Conservation (phyloP, 2,113 vertebrate species). For the Pseudorectes ferrugineus region DNA sequence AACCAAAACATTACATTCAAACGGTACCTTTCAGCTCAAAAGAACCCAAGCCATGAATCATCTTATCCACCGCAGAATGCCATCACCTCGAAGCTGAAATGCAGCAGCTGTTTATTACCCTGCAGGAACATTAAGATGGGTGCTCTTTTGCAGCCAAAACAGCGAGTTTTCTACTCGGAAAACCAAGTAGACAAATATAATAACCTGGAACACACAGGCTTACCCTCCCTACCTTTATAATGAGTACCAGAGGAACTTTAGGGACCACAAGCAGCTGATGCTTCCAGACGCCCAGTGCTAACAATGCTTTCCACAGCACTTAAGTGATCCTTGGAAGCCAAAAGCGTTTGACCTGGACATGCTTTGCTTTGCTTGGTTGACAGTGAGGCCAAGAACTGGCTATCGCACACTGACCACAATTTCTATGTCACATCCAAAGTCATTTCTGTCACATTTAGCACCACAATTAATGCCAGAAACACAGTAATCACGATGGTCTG, state of each 20-base stretch:
- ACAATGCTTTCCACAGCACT: slow-evolving; percentile 18
- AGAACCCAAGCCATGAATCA: slow-evolving; percentile 24
- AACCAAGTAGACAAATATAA: not conserved
- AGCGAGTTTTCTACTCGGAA: not conserved
- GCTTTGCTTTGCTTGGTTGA: slow-evolving; percentile 46
- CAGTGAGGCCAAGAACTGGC: slow-evolving; percentile 17
- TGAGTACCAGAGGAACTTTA: slow-evolving; percentile 35
- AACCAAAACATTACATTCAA: slow-evolving; percentile 7
- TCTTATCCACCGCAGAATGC: not conserved
- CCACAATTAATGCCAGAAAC: not conserved
- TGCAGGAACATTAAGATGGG: not conserved
- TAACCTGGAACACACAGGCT: slow-evolving; percentile 20
- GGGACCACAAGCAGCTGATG: slow-evolving; percentile 5
- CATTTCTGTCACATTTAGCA: not conserved
- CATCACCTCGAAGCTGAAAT: not conserved
- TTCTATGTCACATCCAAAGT: slow-evolving; percentile 31
- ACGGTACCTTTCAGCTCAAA: not conserved
- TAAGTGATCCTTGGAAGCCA: not conserved
- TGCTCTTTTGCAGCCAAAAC: not conserved
- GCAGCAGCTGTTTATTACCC: slow-evolving; percentile 29
- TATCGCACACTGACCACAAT: slow-evolving; percentile 20
- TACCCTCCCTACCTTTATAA: slow-evolving; percentile 54
- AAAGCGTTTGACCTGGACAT: slow-evolving; percentile 30
- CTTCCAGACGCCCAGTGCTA: not conserved
- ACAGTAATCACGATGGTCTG: not conserved